Evolutionary conservation across 2,888 invertebrate species (phyloP).

Genomic region (Hydrotaea diabolus): DNA sequence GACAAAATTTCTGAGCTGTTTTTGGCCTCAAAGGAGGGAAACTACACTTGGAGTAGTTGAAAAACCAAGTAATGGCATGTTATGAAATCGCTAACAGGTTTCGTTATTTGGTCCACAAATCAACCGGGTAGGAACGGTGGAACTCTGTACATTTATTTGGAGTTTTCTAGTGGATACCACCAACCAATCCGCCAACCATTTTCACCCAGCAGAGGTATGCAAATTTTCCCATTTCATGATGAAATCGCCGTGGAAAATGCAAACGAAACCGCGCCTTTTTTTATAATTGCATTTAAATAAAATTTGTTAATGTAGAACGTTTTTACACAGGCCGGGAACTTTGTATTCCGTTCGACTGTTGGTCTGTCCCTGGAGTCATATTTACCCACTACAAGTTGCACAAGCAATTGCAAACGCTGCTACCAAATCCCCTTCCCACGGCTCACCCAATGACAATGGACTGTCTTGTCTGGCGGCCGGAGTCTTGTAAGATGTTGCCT

Average conservation of each 20-base stretch:
- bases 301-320: slow-evolving; percentile 19
- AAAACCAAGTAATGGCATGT: background rate
- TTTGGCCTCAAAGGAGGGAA: background rate
- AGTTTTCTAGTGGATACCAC: background rate
- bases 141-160: background rate
- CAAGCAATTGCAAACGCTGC: background rate
- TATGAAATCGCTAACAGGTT: slow-evolving; percentile 25
- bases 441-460: slow-evolving; percentile 19
- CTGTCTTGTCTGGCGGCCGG: background rate
- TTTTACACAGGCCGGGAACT: too few relatives aligned
- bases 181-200: background rate
- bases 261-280: slow-evolving; percentile 25
- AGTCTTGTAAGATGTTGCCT: slow-evolving; percentile 52
- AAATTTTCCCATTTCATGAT: slow-evolving; percentile 7
- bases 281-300: background rate
- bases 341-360: too few relatives aligned
- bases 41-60: slow-evolving; percentile 2
- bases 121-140: background rate
- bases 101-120: background rate
- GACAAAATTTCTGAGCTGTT: slow-evolving; percentile 1
- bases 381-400: background rate
- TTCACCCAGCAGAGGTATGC: background rate
- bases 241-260: slow-evolving; percentile 6
- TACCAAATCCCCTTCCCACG: background rate
- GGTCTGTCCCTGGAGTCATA: slow-evolving; percentile 13